Conservation (phyloP, 2,113 vertebrate genomes). For the Eurystomus gularis region DNA sequence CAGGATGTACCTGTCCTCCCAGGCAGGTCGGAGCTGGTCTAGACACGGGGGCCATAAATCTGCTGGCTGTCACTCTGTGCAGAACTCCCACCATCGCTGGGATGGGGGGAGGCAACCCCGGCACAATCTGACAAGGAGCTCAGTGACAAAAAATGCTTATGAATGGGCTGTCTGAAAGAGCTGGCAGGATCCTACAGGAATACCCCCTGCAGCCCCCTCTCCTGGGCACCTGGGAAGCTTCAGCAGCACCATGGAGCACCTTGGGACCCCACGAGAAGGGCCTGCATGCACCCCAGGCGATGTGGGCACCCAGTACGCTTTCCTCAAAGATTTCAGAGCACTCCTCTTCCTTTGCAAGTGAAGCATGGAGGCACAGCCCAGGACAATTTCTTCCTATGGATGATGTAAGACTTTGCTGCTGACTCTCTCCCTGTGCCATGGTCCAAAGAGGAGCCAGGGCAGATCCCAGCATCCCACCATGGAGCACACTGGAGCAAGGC, state of each 20-base stretch:
- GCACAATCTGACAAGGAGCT: neutral
- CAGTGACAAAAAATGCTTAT: neutral
- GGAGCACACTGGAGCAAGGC: neutral
- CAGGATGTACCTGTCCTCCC: constrained; percentile 17
- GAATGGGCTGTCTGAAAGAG: neutral
- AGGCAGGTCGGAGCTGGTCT: neutral
- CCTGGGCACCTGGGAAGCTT: neutral
- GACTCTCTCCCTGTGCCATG: rapidly evolving
- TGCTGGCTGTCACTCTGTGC: neutral
- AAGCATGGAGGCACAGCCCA: neutral
- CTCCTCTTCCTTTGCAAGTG: neutral
- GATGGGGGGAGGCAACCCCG: neutral
- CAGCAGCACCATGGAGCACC: neutral
- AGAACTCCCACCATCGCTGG: neutral
- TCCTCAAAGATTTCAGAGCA: neutral
- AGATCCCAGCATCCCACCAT: neutral
- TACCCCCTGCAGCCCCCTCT: neutral
- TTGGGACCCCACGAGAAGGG: neutral
- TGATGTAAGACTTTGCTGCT: neutral
- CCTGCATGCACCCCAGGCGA: rapidly evolving
- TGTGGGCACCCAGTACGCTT: neutral
- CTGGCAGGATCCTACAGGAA: neutral
- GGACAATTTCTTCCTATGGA: neutral
- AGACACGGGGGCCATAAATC: neutral
- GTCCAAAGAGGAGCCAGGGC: neutral